Evolutionary conservation across 2,113 vertebrate genomes (phyloP).

Genomic region (Varanus salvator): DNA sequence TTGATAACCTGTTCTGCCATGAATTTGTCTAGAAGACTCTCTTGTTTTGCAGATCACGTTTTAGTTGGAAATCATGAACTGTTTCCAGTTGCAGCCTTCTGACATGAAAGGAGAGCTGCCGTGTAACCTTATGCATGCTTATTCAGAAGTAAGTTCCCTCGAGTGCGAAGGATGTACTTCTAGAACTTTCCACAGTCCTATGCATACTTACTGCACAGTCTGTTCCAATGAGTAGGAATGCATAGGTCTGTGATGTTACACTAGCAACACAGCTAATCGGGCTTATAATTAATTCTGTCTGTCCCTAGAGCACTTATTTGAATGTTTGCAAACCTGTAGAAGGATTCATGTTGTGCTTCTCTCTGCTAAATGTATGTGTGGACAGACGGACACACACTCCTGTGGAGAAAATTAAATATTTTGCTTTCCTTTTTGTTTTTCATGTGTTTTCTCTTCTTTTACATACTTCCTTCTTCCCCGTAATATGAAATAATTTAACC

Average conservation of each 20-base stretch:
- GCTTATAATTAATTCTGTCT: neutral
- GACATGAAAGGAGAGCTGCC: neutral
- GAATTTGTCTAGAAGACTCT: neutral
- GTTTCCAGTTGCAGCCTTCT: neutral
- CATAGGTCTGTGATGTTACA: neutral
- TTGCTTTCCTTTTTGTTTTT: too few species aligned
- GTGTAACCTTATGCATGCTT: neutral
- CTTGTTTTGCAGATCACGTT: neutral
- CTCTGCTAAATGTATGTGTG: neutral
- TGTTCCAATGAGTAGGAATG: neutral
- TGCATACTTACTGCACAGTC: too few species aligned
- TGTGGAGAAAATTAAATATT: too few species aligned
- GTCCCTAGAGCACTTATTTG: neutral
- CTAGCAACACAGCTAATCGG: neutral
- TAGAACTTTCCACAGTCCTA: too few species aligned
- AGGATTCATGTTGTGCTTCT: neutral
- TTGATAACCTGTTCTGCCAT: neutral
- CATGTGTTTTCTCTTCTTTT: neutral
- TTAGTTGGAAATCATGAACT: neutral
- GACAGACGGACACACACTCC: neutral
- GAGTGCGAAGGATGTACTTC: neutral
- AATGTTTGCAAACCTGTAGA: neutral
- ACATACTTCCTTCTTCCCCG: neutral
- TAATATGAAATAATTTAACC: neutral
- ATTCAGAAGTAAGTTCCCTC: neutral